Evolutionary conservation across 2,888 invertebrate species (phyloP).

Genomic region (Taphrorychus bicolor): DNA sequence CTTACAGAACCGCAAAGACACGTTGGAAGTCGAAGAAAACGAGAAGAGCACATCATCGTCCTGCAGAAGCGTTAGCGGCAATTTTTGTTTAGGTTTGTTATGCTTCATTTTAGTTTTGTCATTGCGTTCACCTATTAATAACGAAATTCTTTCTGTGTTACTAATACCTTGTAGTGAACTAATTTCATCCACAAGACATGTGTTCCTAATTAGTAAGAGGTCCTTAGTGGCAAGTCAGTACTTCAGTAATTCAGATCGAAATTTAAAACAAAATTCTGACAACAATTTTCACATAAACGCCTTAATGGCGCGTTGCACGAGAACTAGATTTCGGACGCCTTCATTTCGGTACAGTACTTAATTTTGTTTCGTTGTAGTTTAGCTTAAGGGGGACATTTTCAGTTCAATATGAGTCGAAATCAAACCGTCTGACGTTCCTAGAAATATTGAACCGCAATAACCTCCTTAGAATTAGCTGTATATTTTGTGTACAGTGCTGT

Average conservation of each 20-base stretch:
- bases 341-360: constrained; percentile 25
- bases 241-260: no score
- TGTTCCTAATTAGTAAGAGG: constrained; percentile 28
- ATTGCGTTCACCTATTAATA: constrained; percentile 48
- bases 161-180: constrained; percentile 50
- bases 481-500: constrained; percentile 46
- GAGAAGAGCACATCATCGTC: constrained; percentile 55
- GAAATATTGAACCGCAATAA: background rate
- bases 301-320: constrained; percentile 8
- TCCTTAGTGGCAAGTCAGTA: constrained; percentile 22
- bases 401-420: background rate
- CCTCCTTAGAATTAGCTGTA: constrained; percentile 16
- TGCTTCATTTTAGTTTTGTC: constrained; percentile 55
- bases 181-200: constrained; percentile 41
- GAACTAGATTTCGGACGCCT: constrained; percentile 10
- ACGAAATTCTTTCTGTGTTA: constrained; percentile 46
- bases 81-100: constrained; percentile 61
- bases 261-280: constrained; percentile 55
- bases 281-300: constrained; percentile 54
- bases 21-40: constrained; percentile 53
- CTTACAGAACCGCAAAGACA: constrained; percentile 58
- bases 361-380: background rate
- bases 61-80: constrained; percentile 55
- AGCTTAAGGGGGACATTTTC: background rate
- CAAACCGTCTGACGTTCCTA: background rate